Base-by-base conservation (phyloP, 2,888 invertebrate species). In the Drosophila yooni region DNA sequence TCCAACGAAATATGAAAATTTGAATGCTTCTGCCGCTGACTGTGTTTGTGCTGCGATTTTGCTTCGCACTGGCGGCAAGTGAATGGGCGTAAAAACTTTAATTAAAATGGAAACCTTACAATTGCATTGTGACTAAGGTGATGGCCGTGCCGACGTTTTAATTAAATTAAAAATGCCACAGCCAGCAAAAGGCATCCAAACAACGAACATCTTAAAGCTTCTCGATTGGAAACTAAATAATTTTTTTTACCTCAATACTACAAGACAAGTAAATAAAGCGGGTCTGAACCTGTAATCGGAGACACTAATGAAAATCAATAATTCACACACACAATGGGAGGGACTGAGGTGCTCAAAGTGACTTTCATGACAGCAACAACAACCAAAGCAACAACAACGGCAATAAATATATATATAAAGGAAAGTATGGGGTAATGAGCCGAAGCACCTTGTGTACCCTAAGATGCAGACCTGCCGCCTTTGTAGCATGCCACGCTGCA, bases 61-160 rank as follows among this genome's bases (percentile, higher is more conserved):
- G 76, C 63, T 62, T 71, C 69, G 58, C 65, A 70, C 70, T 74
- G 74, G 71, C 61, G 70, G 72, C 77, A 73, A 83, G 70, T 71
- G 70, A 86, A 89, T 89, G 78, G 84, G 82, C 84, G 85, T 81
- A 80, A 82, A 82, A 86, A 86, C 88, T 86, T 87, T 89, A 86
- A 86, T 86, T 89, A 86, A 86, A 86, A 88, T 79, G 85, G 88
- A 86, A 86, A 62, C 89, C 89, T 73, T 86, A 89, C 86, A 86
- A 85, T 85, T 89, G 85, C 86, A 89, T 81, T 85, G 88, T 75
- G 77, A 71, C 58, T 57, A 57, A 70, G 67, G 33, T 58, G 63
- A 64, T 64, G 66, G 33, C 56, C 78, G 70, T 60, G 63, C 71
- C 66, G 79, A 82, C 82, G 71, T 85, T 88, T 85, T 88, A 86